Evolutionary conservation across 2,113 vertebrate genomes (phyloP), one percentile per base, ranked within the genome.

Genomic region (Acanthisitta chloris): DNA sequence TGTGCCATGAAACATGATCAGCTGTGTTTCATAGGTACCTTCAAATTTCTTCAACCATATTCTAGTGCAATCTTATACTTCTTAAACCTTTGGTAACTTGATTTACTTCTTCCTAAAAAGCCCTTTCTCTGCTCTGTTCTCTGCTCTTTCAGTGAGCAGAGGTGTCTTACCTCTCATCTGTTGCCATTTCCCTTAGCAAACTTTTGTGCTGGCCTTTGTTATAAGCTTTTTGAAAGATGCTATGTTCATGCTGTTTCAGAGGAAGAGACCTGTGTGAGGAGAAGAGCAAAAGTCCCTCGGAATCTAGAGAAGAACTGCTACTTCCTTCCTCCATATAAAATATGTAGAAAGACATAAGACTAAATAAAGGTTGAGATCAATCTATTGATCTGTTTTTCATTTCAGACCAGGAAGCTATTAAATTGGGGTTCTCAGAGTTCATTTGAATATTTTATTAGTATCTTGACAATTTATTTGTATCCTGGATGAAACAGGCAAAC

Each of bases 391-490:
- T 92, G 7, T 77, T 88, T 90, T 81, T 52, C 28, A 46, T 78
- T 88, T 86, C 72, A 86, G 62, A 40, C 15, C 42, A 88, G 71
- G 36, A 83, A 95, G 74, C 8, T 25, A 26, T 78, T 79, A 76
- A 71, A 76, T 65, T 62, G 62, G 17, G 54, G 10, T 54, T 77
- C 54, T 92, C 16, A 29, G 45, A 73, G 64, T 81, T 92, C 12
- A 88, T 92, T 86, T 93, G 62, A 90, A 83, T 86, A 33, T 66
- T 92, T 87, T 65, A 82, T 92, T 88, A 69, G 49, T 15, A 16
- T 28, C 54, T 59, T 72, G 48, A 48, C 48, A 76, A 14, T 67
- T 81, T 72, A 19, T 88, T 81, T 61, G 29, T 33, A 24, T 43
- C 51, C 36, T 80, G 58, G 83, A 26, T 52, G 33, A 51, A 77